A percentile compares a stretch with the other conserved stretches of the same genome.
These are phyloP conservation scores for Oceanites oceanicus DNA, from an alignment of 2,113 vertebrate species.

Conservation along the genomic window DNA sequence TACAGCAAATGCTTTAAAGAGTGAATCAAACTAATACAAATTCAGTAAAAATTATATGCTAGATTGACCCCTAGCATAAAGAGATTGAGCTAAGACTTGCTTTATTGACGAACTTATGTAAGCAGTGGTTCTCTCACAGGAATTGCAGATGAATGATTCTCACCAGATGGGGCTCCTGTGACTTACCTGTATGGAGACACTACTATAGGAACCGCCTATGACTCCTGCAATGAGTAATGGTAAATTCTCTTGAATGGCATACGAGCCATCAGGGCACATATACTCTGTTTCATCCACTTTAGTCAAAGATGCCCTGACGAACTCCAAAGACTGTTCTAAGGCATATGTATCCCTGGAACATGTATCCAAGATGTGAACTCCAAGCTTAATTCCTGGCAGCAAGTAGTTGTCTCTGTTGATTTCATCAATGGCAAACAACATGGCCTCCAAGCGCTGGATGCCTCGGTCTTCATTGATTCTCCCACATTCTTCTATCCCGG, in stretches of 20 bases:
- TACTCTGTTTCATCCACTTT: slow-evolving; percentile 99
- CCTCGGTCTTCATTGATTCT: slow-evolving; percentile 95
- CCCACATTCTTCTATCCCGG: slow-evolving; percentile 92
- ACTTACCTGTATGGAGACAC: slow-evolving; percentile 98
- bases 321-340: slow-evolving; percentile 97
- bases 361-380: slow-evolving; percentile 96
- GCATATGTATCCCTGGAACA: slow-evolving; percentile 98
- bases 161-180: not conserved
- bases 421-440: slow-evolving; percentile 96
- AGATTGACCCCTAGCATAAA: not conserved
- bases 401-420: slow-evolving; percentile 89
- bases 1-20: not conserved
- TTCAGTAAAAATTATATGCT: not conserved
- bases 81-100: not conserved
- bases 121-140: not conserved
- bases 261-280: slow-evolving; percentile 96
- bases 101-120: not conserved
- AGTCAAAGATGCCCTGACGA: slow-evolving; percentile 95
- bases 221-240: slow-evolving; percentile 93
- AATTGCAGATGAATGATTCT: not conserved
- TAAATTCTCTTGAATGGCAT: slow-evolving; percentile 92
- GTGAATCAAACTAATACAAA: not conserved
- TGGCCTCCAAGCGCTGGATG: slow-evolving; percentile 96
- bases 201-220: slow-evolving; percentile 96
- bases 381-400: slow-evolving; percentile 90